Percentiles rank a stretch among this genome's conserved stretches.
Conservation (phyloP, 53 echinoderm and acorn worm genomes). For the Zoroaster sp. region DNA sequence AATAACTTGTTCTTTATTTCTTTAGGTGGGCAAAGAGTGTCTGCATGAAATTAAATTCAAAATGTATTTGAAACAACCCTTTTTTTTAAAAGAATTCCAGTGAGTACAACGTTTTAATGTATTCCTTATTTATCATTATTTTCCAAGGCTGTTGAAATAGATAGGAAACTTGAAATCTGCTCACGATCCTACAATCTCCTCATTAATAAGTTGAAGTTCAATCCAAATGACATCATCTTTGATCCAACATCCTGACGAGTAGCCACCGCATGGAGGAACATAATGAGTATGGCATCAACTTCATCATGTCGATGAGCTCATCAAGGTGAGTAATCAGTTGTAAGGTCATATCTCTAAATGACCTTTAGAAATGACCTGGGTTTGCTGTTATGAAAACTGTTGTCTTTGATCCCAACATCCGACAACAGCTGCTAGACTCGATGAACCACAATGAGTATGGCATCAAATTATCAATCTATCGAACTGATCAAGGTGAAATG, state of each 20-base stretch:
- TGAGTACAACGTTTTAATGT: no score
- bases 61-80: no score
- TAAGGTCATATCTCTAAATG: not conserved
- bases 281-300: constrained; percentile 94
- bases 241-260: constrained; percentile 99
- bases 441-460: constrained; percentile 94
- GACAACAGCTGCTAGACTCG: constrained; percentile 95
- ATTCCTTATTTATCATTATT: no score
- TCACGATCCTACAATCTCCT: constrained; percentile 87
- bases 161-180: constrained; percentile 94
- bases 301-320: constrained; percentile 74
- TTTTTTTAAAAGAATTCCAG: no score
- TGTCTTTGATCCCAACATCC: constrained; percentile 97
- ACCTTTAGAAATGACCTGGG: no score
- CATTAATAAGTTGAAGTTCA: constrained; percentile 76
- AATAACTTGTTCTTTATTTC: not conserved
- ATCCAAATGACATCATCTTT: constrained; percentile 97
- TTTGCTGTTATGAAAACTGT: constrained; percentile 69
- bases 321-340: constrained; percentile 63
- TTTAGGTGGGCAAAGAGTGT: not conserved
- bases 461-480: constrained; percentile 76
- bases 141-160: constrained; percentile 80
- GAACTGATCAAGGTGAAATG: constrained; percentile 72
- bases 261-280: constrained; percentile 98
- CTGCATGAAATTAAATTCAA: not conserved